phyloP scores from a whole-genome alignment of 2,888 invertebrate species.

The Micoletzkya japonica region DNA sequence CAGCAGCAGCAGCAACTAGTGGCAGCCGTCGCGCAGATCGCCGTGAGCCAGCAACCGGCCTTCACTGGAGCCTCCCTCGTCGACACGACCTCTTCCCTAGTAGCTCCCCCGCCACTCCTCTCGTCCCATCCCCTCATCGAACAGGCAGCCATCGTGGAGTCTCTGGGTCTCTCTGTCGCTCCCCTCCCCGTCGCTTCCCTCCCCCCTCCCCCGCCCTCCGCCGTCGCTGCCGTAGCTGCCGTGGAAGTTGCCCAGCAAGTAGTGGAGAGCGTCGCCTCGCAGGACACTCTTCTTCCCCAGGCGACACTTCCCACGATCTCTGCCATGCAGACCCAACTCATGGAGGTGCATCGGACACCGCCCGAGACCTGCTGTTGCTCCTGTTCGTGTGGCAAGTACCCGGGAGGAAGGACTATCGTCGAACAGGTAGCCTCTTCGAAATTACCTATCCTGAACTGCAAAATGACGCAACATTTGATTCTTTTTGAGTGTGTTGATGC shows the following conservation, averaged over 20 bases:
- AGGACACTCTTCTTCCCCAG: no score
- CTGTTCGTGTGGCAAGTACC: constrained; percentile 55
- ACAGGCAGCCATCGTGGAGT: constrained; percentile 21
- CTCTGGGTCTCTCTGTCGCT: background rate
- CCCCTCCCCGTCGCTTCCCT: background rate
- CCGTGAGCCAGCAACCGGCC: background rate
- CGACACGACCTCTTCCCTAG: background rate
- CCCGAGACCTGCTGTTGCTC: constrained; percentile 39
- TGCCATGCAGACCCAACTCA: no score
- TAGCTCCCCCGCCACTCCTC: constrained; percentile 8
- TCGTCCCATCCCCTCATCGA: no score
- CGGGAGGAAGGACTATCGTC: constrained; percentile 52
- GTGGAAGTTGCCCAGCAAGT: background rate
- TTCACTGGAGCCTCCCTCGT: background rate
- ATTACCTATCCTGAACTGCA: constrained; percentile 8
- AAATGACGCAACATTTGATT: constrained; percentile 22
- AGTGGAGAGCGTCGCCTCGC: no score
- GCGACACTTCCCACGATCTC: no score
- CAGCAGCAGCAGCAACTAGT: constrained; percentile 9
- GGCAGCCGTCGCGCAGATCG: constrained; percentile 11
- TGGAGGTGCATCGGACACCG: background rate
- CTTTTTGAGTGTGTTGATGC: no score
- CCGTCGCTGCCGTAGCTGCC: constrained; percentile 12
- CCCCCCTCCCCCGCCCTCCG: constrained; percentile 17
- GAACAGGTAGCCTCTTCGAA: constrained; percentile 52